phyloP scores from a whole-genome alignment of 2,797 vertebrate species.

The Chelon auratus region DNA sequence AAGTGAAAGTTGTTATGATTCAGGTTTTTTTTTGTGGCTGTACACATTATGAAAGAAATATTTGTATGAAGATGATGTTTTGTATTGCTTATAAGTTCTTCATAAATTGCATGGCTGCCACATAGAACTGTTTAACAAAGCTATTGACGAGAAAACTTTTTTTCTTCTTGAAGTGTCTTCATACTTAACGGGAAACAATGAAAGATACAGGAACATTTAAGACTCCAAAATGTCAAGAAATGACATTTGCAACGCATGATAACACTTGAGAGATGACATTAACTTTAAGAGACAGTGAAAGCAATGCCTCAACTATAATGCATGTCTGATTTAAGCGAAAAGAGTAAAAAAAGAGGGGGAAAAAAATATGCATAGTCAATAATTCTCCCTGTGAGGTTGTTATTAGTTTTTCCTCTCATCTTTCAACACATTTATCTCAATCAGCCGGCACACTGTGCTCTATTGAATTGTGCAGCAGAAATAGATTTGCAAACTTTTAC shows the following conservation, averaged over 20 bases:
- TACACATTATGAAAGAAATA: not conserved
- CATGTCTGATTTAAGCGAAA: conserved; percentile 11
- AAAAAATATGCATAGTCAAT: conserved; percentile 11
- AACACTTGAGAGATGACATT: conserved; percentile 12
- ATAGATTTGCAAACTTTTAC: conserved; percentile 50
- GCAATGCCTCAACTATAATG: not conserved
- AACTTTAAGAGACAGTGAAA: conserved; percentile 13
- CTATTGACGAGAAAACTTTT: not conserved
- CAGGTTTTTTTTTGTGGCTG: not conserved
- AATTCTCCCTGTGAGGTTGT: conserved; percentile 26
- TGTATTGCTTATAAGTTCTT: too few relatives aligned
- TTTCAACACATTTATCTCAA: conserved; percentile 50
- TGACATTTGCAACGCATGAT: conserved; percentile 30
- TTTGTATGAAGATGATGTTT: not conserved
- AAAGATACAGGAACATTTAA: conserved; percentile 1
- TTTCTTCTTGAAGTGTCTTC: not conserved
- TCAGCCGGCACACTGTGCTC: conserved; percentile 23
- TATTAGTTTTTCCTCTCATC: conserved; percentile 47
- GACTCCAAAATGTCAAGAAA: conserved; percentile 7
- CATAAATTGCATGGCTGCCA: too few relatives aligned
- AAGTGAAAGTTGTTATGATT: not conserved
- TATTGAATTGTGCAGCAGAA: conserved; percentile 39
- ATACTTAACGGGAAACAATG: not conserved
- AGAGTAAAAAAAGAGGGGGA: not conserved
- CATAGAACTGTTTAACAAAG: not conserved